phyloP scores from a whole-genome alignment of 30 jellyfish, hydroid and myxozoan species.

The Chrysaora quinquecirrha region DNA sequence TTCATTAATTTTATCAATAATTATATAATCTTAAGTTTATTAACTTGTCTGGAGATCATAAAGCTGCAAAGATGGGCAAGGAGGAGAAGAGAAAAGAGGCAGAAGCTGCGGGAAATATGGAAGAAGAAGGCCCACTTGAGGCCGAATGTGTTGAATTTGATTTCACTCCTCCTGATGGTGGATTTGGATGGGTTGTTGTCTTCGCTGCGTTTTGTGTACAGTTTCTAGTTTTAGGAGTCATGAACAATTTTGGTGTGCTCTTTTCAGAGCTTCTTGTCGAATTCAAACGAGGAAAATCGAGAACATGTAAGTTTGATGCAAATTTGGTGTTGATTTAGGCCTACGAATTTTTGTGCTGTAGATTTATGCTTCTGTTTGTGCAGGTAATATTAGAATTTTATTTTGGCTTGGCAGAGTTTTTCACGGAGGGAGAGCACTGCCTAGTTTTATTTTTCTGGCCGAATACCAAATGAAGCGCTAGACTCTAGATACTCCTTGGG shows the following conservation, averaged over 20 bases:
- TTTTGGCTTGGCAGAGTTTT: no score
- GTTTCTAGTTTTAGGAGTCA: slow-evolving; percentile 92
- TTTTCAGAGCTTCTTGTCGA: slow-evolving; percentile 88
- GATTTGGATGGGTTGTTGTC: slow-evolving; percentile 96
- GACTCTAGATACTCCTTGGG: no score
- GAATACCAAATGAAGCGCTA: no score
- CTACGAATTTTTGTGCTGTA: no score
- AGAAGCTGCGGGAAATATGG: slow-evolving; percentile 56
- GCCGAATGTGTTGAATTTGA: slow-evolving; percentile 80
- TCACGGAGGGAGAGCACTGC: no score
- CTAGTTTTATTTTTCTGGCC: no score
- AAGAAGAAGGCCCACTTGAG: slow-evolving; percentile 75
- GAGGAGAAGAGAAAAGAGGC: slow-evolving; percentile 40
- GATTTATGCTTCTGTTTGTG: no score
- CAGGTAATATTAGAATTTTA: no score
- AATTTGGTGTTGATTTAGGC: no score
- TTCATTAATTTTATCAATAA: neutral
- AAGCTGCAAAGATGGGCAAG: slow-evolving; percentile 27
- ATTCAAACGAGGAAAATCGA: slow-evolving; percentile 78
- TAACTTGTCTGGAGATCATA: neutral
- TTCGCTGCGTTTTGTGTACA: slow-evolving; percentile 95
- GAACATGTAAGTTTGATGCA: slow-evolving; percentile 83
- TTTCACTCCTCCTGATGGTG: slow-evolving; percentile 91
- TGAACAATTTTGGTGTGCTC: slow-evolving; percentile 95
- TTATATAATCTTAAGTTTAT: neutral